These are phyloP conservation scores for Cyclophora albipunctata DNA, from an alignment of 2,888 invertebrate genomes.

Conservation along the genomic window DNA sequence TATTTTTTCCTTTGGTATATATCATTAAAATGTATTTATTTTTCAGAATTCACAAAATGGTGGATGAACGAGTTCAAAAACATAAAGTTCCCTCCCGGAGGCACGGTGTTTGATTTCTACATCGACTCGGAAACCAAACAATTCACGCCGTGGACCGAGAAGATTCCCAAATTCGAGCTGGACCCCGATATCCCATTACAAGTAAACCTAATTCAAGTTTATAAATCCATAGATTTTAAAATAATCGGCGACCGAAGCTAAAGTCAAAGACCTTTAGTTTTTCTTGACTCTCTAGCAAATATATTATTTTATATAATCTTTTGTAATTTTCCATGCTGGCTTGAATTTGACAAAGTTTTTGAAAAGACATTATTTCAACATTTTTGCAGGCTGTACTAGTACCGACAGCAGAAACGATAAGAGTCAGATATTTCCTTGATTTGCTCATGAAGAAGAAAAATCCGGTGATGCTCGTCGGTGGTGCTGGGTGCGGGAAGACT, in stretches of 20 bases:
- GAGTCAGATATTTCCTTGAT: conserved; percentile 92
- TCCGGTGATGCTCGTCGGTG: conserved; percentile 96
- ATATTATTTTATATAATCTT: neutral
- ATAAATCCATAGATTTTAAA: too few species aligned
- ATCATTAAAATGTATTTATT: conserved; percentile 8
- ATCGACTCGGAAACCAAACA: conserved; percentile 93
- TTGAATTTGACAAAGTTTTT: neutral
- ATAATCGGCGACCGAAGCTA: too few species aligned
- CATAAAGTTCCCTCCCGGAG: conserved; percentile 92
- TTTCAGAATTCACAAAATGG: conserved; percentile 95
- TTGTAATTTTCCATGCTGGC: neutral
- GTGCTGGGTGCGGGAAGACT: conserved; percentile 96
- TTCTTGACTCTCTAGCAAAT: neutral
- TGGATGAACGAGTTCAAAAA: conserved; percentile 97
- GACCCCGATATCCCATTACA: conserved; percentile 94
- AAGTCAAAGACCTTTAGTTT: neutral
- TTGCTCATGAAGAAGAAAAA: conserved; percentile 89
- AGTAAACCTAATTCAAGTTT: conserved; percentile 51
- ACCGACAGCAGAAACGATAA: conserved; percentile 93
- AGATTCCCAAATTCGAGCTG: conserved; percentile 91
- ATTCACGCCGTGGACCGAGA: conserved; percentile 92
- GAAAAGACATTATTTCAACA: neutral
- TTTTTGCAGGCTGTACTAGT: conserved; percentile 86
- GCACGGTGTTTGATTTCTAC: conserved; percentile 96
- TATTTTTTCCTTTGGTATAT: too few species aligned